Evolutionary conservation across 2,888 invertebrate genomes (phyloP).

Genomic region (Eupithecia inturbata): DNA sequence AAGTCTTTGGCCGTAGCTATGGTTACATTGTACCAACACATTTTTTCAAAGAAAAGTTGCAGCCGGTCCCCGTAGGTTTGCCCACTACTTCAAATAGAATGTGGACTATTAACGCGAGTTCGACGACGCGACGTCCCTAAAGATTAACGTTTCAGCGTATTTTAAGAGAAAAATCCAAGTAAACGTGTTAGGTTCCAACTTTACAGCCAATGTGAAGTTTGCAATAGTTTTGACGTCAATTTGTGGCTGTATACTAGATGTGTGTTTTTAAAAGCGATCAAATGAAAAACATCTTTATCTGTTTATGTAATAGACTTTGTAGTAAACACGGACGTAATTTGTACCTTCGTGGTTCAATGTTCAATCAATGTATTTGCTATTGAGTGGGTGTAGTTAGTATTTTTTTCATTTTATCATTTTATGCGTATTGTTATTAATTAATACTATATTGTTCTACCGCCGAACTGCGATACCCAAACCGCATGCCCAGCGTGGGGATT

Average conservation of each 20-base stretch:
- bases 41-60: constrained; percentile 9
- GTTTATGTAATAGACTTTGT: background rate
- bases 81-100: constrained; percentile 56
- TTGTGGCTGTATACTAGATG: constrained; percentile 33
- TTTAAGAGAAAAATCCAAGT: constrained; percentile 50
- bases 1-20: background rate
- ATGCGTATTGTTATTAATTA: background rate
- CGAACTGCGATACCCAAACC: no score
- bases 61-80: constrained; percentile 56
- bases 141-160: constrained; percentile 52
- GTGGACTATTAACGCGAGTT: constrained; percentile 63
- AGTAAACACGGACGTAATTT: background rate
- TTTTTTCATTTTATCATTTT: background rate
- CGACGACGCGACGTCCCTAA: constrained; percentile 47
- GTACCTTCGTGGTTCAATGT: background rate
- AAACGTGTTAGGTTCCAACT: constrained; percentile 47
- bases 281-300: constrained; percentile 32
- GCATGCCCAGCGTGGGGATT: no score
- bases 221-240: constrained; percentile 38
- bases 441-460: background rate
- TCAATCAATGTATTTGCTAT: background rate
- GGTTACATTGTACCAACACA: background rate
- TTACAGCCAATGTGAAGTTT: constrained; percentile 47
- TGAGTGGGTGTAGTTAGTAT: no score
- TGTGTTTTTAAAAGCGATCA: background rate